Percentiles rank a stretch among this genome's conserved stretches.
Evolutionary conservation across 2,888 invertebrate species (phyloP).

Genomic region (Pseudococcus jackbeardsleyi): DNA sequence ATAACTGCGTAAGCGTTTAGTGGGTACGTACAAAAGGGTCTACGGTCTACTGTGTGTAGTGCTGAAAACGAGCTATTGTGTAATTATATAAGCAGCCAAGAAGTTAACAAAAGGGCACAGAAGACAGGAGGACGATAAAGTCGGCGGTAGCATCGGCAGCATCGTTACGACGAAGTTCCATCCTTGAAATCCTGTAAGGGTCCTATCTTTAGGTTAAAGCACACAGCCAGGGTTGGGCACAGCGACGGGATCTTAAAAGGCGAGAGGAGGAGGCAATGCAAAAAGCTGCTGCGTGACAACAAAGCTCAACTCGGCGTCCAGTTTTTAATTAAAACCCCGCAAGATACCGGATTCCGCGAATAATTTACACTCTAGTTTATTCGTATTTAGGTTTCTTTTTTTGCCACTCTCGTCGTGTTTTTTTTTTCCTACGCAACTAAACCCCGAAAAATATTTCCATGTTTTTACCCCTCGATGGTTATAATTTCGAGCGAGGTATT

Average conservation of each 20-base stretch:
- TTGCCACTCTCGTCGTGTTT: not conserved
- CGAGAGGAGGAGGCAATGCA: not conserved
- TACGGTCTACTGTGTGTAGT: not conserved
- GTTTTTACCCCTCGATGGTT: not conserved
- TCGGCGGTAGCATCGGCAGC: not conserved
- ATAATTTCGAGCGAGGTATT: not conserved
- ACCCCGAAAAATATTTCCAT: not conserved
- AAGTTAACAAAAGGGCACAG: constrained; percentile 57
- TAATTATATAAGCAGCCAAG: constrained; percentile 63
- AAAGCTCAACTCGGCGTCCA: constrained; percentile 59
- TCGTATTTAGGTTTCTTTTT: constrained; percentile 51
- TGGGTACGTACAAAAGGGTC: constrained; percentile 43
- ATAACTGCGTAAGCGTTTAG: constrained; percentile 56
- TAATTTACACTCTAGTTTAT: constrained; percentile 64
- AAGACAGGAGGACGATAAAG: constrained; percentile 49
- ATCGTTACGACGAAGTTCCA: not conserved
- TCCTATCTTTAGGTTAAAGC: not conserved
- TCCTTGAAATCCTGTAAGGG: not conserved
- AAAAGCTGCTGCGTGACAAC: constrained; percentile 59
- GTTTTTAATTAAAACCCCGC: constrained; percentile 65
- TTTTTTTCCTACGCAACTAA: not conserved
- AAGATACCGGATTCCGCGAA: constrained; percentile 63
- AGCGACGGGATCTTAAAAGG: not conserved
- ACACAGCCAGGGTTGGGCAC: too few relatives aligned
- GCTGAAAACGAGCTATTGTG: constrained; percentile 59